These are phyloP conservation scores for Actinia equina DNA, from an alignment of 64 coral and sea anemone genomes.

Conservation along the genomic window DNA sequence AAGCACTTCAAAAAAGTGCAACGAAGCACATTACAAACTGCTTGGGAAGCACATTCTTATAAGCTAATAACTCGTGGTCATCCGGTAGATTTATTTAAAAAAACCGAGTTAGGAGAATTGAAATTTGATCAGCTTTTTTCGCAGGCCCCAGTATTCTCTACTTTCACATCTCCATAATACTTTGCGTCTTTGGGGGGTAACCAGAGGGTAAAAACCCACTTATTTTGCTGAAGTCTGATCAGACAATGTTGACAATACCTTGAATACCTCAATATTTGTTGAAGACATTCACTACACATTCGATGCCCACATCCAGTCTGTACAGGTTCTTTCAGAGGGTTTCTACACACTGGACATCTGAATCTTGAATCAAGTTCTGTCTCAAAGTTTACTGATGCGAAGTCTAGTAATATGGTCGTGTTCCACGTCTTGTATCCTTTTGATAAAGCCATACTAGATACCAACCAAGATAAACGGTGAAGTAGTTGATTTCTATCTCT, in stretches of 20 bases:
- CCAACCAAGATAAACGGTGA: too few relatives aligned
- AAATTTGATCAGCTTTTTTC: not conserved
- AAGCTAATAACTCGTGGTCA: not conserved
- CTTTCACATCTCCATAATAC: too few relatives aligned
- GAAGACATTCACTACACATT: conserved; percentile 6
- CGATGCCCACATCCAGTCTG: conserved; percentile 26
- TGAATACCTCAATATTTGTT: conserved; percentile 16
- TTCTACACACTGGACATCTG: conserved; percentile 26
- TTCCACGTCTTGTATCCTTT: too few relatives aligned
- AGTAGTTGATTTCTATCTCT: too few relatives aligned
- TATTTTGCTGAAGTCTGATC: too few relatives aligned
- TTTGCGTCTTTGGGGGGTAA: too few relatives aligned
- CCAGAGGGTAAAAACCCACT: too few relatives aligned
- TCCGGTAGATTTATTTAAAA: not conserved
- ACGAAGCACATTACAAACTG: not conserved
- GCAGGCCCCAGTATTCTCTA: too few relatives aligned
- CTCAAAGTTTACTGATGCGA: not conserved
- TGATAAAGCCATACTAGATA: too few relatives aligned
- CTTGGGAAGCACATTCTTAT: not conserved
- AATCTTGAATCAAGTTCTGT: conserved; percentile 9
- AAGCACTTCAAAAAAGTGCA: conserved; percentile 1
- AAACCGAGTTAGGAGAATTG: not conserved
- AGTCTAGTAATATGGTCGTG: too few relatives aligned
- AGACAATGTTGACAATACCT: too few relatives aligned
- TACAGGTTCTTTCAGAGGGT: conserved; percentile 31